Evolutionary conservation across 2,113 vertebrate genomes (phyloP).

Genomic region (Marcusenius ussheri): DNA sequence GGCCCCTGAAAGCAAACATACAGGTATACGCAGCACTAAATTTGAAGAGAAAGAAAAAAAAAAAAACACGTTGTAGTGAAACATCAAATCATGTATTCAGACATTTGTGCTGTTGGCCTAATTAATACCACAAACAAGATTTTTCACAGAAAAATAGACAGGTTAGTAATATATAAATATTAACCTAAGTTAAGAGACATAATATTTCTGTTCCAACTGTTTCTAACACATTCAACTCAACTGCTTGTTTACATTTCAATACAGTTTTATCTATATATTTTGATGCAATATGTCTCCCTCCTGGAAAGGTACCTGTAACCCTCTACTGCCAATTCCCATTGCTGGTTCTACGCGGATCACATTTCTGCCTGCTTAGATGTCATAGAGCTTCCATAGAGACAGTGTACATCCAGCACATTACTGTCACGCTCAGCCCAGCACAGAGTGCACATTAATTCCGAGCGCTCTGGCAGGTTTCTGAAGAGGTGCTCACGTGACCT

Average conservation of each 20-base stretch:
- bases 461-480: neutral
- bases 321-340: neutral
- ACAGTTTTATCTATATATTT: neutral
- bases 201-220: neutral
- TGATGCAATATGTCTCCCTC: neutral
- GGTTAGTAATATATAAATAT: neutral
- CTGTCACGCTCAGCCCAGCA: too few relatives aligned
- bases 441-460: neutral
- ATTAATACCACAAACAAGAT: neutral
- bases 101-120: neutral
- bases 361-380: neutral
- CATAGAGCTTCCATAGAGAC: neutral
- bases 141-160: neutral
- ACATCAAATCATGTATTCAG: neutral
- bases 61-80: neutral
- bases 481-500: slow-evolving; percentile 5
- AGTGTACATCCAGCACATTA: neutral
- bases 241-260: neutral
- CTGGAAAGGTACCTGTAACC: neutral
- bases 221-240: neutral
- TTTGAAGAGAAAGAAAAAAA: neutral
- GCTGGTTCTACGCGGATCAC: neutral
- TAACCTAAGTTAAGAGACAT: neutral
- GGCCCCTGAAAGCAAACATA: neutral
- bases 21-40: neutral